phyloP scores from a whole-genome alignment of 2,797 vertebrate genomes.

The Nothura maculosa region DNA sequence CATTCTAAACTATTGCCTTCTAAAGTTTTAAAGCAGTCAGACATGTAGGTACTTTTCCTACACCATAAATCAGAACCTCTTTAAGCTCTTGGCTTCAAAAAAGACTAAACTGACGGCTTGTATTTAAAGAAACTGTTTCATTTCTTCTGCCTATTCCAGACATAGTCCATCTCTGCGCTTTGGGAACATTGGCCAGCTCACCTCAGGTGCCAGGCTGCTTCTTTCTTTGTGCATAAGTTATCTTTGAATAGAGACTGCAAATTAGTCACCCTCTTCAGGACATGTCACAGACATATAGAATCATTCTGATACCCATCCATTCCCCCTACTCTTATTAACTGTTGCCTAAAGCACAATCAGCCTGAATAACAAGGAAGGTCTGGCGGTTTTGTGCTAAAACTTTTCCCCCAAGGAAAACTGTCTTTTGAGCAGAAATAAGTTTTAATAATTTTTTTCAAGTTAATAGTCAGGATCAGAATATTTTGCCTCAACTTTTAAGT shows the following conservation, averaged over 20 bases:
- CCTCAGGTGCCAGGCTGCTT: not conserved
- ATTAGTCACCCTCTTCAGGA: slow-evolving; percentile 11
- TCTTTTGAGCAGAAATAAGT: not conserved
- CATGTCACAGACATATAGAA: slow-evolving; percentile 5
- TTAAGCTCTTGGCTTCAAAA: not conserved
- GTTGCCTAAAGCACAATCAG: not conserved
- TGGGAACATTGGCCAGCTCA: not conserved
- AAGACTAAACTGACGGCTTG: not conserved
- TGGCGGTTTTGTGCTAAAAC: not conserved
- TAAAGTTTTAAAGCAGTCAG: not conserved
- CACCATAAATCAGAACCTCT: not conserved
- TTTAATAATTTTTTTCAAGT: not conserved
- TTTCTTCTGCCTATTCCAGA: not conserved
- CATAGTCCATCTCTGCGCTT: not conserved
- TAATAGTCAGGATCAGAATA: not conserved
- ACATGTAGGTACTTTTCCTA: not conserved
- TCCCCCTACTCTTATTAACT: not conserved
- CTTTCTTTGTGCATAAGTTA: not conserved
- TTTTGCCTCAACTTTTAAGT: not conserved
- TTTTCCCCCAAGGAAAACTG: not conserved
- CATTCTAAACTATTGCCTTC: not conserved
- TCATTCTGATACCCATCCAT: not conserved
- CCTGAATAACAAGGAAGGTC: not conserved
- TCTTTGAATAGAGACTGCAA: not conserved
- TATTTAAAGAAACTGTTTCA: not conserved